These are phyloP conservation scores for Gorsachius goisagi DNA, from an alignment of 2,113 vertebrate species.

Conservation along the genomic window DNA sequence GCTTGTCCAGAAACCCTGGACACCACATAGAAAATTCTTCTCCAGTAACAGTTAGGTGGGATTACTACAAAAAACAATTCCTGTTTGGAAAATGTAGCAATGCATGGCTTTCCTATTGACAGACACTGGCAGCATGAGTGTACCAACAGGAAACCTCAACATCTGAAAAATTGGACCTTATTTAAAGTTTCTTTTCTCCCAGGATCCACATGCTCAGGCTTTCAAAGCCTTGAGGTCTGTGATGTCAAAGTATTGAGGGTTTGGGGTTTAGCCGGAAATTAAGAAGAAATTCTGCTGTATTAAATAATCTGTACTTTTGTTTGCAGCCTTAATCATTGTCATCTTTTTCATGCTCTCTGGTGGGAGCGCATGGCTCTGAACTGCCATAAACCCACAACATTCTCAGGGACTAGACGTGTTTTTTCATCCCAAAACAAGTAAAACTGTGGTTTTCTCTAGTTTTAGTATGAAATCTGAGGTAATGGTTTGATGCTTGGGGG, in stretches of 20 bases:
- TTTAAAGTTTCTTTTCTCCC: not conserved
- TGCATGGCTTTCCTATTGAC: not conserved
- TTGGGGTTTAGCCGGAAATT: not conserved
- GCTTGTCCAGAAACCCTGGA: not conserved
- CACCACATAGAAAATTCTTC: not conserved
- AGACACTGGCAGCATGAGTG: not conserved
- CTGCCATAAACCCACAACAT: not conserved
- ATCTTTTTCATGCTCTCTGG: not conserved
- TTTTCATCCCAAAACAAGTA: not conserved
- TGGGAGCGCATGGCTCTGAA: not conserved
- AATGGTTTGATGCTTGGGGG: not conserved
- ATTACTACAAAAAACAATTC: not conserved
- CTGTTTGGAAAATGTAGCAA: not conserved
- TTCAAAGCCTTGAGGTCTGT: not conserved
- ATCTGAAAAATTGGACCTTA: not conserved
- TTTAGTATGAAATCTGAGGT: not conserved
- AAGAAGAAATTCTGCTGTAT: not conserved
- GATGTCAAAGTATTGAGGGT: not conserved
- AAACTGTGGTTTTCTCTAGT: not conserved
- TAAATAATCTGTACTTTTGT: not conserved
- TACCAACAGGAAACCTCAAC: not conserved
- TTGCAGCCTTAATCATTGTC: not conserved
- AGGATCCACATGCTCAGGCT: not conserved
- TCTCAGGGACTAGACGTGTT: not conserved
- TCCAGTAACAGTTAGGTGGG: not conserved